Evolutionary conservation across 2,797 vertebrate species (phyloP).

Genomic region (Notoglanidium macrostoma): DNA sequence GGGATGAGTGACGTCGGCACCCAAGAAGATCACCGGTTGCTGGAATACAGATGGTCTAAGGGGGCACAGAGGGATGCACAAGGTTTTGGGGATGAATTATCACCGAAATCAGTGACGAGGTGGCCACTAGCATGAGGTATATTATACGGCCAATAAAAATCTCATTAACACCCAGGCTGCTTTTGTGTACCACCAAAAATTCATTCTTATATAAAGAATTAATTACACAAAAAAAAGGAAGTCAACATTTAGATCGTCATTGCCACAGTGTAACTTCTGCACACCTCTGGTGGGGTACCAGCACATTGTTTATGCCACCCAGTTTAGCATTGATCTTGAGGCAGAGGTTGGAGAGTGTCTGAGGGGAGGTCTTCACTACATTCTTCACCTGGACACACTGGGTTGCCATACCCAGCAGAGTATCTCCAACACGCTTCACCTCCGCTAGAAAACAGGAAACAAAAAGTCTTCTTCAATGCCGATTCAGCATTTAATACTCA

Average conservation of each 20-base stretch:
- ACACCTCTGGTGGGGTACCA: conserved; percentile 98
- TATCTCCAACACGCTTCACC: conserved; percentile 98
- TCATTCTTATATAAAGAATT: not conserved
- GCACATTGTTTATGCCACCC: conserved; percentile 97
- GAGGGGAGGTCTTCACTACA: conserved; percentile 97
- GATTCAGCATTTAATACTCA: not conserved
- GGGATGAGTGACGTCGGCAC: conserved; percentile 94
- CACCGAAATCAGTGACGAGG: not conserved
- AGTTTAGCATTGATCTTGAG: conserved; percentile 99
- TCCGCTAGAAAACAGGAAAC: conserved; percentile 78
- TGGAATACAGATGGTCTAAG: conserved; percentile 94
- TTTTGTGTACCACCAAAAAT: not conserved
- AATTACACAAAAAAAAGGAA: not conserved
- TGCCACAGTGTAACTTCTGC: conserved; percentile 20
- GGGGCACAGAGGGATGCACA: not conserved
- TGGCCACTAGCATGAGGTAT: not conserved
- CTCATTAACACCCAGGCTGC: not conserved
- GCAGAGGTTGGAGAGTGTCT: conserved; percentile 97
- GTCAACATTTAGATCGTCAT: not conserved
- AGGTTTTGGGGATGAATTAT: too few relatives aligned
- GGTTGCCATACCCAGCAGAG: conserved; percentile 97
- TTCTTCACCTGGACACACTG: conserved; percentile 99
- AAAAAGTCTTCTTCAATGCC: not conserved
- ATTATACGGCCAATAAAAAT: not conserved
- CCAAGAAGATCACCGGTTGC: conserved; percentile 96